Base-by-base conservation (phyloP, 2,888 invertebrate genomes). In the Clusia tigrina region DNA sequence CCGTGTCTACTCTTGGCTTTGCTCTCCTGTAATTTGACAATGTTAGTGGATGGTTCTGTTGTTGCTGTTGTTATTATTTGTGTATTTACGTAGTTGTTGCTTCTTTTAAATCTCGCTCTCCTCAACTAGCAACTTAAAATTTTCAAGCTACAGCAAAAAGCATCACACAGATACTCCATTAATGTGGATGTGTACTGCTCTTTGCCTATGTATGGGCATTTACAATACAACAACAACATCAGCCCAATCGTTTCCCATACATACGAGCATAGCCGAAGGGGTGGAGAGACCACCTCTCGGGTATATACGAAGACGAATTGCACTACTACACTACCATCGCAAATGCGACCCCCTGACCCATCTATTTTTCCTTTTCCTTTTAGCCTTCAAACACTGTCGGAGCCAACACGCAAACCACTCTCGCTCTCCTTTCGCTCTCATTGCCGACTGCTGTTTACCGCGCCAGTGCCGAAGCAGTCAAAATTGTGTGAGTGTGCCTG, bases 321-420 rank as follows among this genome's bases (percentile, higher is more conserved):
- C 6, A 6, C 32, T 9, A 12, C 32, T 12, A 32, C 6, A 6
- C 32, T 32, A 32, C 32, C 32, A 9, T 15, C 42, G 12, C 12
- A 32, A n/a, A 32, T 32, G 5, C 63, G 59, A 64, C 65, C 66
- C 65, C 62, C 61, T 57, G 61, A 64, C 67, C 67, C 63, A 67
- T 54, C 65, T 59, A 56, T 51, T 57, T 51, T 20, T 5, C 42
- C 38, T 23, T 42, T 23, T 60, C 54, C 23, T 55, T 54, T 5
- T 48, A 58, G 57, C 55, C 24, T 46, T n/a, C n/a, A n/a, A n/a
- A n/a, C n/a, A 2, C 54, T 55, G 55, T 57, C 54, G 53, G 48
- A 56, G 37, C 63, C 54, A 57, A 46, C 38, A 42, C 55, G 58
- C 58, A 55, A 22, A 48, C 48, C 48, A 42, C 20, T 22, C 37